Conservation (phyloP, 2,113 vertebrate genomes). For the Phaethon lepturus region DNA sequence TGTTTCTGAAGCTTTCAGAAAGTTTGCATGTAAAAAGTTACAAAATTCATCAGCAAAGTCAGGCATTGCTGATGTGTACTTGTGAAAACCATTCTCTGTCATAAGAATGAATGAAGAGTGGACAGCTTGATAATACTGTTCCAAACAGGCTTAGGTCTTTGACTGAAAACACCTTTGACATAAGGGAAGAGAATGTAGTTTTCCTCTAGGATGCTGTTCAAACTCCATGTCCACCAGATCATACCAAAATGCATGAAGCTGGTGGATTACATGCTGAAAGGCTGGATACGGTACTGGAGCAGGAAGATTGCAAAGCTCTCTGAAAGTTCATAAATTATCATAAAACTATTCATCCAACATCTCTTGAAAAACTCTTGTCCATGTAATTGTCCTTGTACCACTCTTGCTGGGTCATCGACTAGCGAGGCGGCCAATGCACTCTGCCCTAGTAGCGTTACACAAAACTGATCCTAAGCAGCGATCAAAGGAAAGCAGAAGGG, state of each 20-base stretch:
- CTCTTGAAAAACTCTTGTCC: neutral
- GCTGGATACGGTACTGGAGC: neutral
- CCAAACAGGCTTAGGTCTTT: neutral
- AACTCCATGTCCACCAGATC: neutral
- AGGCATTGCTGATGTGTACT: neutral
- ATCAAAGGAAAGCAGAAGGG: conserved; percentile 37
- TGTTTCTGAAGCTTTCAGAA: neutral
- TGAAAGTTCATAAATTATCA: conserved; percentile 7
- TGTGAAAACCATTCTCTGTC: neutral
- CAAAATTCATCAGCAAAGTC: neutral
- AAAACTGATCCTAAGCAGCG: conserved; percentile 15
- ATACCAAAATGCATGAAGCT: neutral
- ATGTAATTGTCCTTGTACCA: conserved; percentile 25
- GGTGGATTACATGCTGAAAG: neutral
- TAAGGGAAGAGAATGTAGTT: fast-evolving
- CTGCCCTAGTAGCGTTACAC: neutral
- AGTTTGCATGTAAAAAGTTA: neutral
- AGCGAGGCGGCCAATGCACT: neutral
- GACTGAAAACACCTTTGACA: neutral
- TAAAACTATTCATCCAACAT: neutral
- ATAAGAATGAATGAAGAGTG: neutral
- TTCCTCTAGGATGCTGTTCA: neutral
- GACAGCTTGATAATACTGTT: neutral
- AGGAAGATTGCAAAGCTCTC: neutral
- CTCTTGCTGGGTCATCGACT: neutral